Evolutionary conservation across 2,888 invertebrate species (phyloP), one percentile per base, ranked within the genome.

Genomic region (Chymomyza fuscimana): DNA sequence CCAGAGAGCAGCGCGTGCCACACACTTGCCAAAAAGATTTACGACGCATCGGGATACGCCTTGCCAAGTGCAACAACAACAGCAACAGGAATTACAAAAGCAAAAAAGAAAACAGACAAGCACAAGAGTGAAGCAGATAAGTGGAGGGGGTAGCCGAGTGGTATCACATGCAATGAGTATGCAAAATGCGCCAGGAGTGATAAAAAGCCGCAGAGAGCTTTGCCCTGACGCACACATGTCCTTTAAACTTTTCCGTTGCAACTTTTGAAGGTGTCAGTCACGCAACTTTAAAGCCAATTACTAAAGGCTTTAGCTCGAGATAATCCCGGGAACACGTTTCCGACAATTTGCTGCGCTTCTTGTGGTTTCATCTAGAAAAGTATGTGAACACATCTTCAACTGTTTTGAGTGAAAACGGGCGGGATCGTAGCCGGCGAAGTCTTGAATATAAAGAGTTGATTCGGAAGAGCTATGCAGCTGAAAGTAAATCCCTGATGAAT

Each of bases 241-340:
- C 79, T 76, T 76, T 69, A 79, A 36, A 77, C 80, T 64, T 64
- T 46, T 10, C 40, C 40, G 4, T 5, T 46, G 16, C 19, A 54
- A 54, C 54, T 54, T 54, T 54, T 54, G 16, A 54, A 19, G 16
- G 16, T 68, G 65, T 67, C 40, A 72, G 69, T 65, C 71, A 63
- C 56, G 68, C 29, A 77, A 77, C 73, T 83, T 83, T 81, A 83
- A 83, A 81, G 81, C 74, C 83, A 83, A 83, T 80, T 86, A 78
- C 65, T 63, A 74, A 69, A 22, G 36, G 36, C 59, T 72, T 70
- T 63, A 68, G 69, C 65, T 29, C 58, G 60, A 46, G 74, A 72
- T 79, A 69, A 78, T 73, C 73, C 72, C 25, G 16, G 54, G n/a
- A 16, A 54, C 16, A 54, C 22, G 4, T 19, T 54, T 54, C 40